A percentile compares a stretch with the other conserved stretches of the same genome.
These are phyloP conservation scores for Morelia viridis DNA, from an alignment of 2,797 vertebrate genomes.

Conservation along the genomic window DNA sequence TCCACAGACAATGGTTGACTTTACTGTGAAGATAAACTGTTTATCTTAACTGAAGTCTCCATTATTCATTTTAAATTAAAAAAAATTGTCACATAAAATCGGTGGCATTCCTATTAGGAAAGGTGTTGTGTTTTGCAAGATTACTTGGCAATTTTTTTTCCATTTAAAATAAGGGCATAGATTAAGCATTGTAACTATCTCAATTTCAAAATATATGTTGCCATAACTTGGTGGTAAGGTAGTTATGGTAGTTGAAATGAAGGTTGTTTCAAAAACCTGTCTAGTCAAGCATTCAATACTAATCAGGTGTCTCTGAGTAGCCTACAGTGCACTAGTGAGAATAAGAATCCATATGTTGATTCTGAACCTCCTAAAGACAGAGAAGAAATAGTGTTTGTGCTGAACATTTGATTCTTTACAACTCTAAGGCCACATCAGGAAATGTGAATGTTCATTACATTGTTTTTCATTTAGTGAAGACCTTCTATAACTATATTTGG, in stretches of 20 bases:
- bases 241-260: background rate
- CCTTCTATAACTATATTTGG: background rate
- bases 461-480: background rate
- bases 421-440: background rate
- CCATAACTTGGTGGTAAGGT: background rate
- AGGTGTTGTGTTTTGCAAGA: constrained; percentile 1
- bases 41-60: constrained; percentile 39
- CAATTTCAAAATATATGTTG: constrained; percentile 12
- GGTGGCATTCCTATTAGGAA: constrained; percentile 15
- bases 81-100: constrained; percentile 22
- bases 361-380: background rate
- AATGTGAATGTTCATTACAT: background rate
- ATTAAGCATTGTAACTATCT: constrained; percentile 26
- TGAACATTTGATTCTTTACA: background rate
- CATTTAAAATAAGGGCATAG: background rate
- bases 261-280: background rate
- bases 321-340: background rate
- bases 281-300: background rate
- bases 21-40: constrained; percentile 10
- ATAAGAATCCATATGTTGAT: background rate
- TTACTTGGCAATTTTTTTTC: constrained; percentile 38
- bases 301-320: background rate
- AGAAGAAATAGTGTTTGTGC: background rate
- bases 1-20: background rate
- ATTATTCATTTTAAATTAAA: constrained; percentile 10